Evolutionary conservation across 2,888 invertebrate genomes (phyloP).

Genomic region (Chymomyza procnemis): DNA sequence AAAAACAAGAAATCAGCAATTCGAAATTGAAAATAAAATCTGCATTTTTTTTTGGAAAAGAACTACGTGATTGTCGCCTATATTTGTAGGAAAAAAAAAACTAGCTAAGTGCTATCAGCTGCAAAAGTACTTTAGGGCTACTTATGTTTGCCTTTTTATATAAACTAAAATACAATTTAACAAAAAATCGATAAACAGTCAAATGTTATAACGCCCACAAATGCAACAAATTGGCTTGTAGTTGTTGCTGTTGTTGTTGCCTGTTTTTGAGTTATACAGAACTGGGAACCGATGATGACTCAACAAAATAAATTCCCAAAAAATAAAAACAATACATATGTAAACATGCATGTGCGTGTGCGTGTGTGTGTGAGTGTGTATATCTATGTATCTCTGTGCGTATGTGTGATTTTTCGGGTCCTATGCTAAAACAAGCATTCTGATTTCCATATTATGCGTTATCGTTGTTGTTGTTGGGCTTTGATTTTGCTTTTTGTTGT

Average conservation of each 20-base stretch:
- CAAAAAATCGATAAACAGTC: conserved; percentile 34
- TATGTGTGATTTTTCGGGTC: neutral
- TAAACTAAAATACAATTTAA: neutral
- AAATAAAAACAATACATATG: neutral
- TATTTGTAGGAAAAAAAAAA: too few relatives aligned
- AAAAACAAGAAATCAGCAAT: too few relatives aligned
- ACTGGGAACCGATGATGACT: neutral
- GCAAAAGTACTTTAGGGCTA: too few relatives aligned
- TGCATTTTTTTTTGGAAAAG: too few relatives aligned
- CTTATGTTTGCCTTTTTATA: too few relatives aligned
- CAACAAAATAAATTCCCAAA: neutral
- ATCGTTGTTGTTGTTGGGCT: neutral
- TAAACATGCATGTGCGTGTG: neutral
- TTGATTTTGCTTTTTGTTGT: neutral
- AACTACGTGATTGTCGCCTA: too few relatives aligned
- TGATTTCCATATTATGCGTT: conserved; percentile 47
- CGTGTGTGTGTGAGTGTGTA: conserved; percentile 7
- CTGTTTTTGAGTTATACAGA: neutral
- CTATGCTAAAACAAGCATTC: conserved; percentile 39
- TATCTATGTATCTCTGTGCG: neutral
- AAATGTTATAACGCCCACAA: conserved; percentile 29
- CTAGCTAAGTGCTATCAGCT: too few relatives aligned
- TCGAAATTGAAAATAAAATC: too few relatives aligned
- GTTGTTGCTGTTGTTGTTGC: neutral
- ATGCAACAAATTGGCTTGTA: neutral